Evolutionary conservation across 2,797 vertebrate genomes (phyloP).

Genomic region (Menidia menidia): DNA sequence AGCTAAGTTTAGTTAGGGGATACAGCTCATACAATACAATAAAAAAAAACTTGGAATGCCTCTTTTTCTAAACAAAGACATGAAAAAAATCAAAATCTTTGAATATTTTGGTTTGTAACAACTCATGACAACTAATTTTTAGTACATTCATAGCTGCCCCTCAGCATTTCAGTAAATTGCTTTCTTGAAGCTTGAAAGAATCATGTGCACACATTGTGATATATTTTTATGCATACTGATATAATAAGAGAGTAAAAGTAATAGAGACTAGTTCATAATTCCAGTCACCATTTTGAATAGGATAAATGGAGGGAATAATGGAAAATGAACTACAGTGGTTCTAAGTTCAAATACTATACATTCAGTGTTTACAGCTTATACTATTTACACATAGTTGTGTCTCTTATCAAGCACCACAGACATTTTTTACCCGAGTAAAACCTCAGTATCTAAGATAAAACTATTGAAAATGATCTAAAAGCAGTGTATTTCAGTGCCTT

Average conservation of each 20-base stretch:
- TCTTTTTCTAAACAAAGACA: neutral
- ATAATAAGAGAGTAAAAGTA: constrained; percentile 17
- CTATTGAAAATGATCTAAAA: constrained; percentile 37
- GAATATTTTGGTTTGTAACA: constrained; percentile 32
- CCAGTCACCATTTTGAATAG: constrained; percentile 33
- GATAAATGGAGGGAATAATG: constrained; percentile 23
- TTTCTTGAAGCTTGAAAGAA: constrained; percentile 26
- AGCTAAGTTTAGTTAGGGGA: neutral
- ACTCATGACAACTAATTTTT: constrained; percentile 33
- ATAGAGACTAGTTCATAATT: constrained; percentile 7
- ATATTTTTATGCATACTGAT: constrained; percentile 9
- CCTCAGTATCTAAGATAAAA: constrained; percentile 37
- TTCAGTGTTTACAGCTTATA: constrained; percentile 25
- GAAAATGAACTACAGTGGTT: constrained; percentile 12
- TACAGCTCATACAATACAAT: constrained; percentile 13
- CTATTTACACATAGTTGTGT: constrained; percentile 27
- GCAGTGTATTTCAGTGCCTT: constrained; percentile 25
- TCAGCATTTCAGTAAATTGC: constrained; percentile 31
- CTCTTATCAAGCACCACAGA: constrained; percentile 14
- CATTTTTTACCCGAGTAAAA: constrained; percentile 59
- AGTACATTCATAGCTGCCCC: constrained; percentile 54
- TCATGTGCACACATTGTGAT: constrained; percentile 2
- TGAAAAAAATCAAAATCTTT: neutral
- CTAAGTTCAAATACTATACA: constrained; percentile 31
- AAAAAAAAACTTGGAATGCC: constrained; percentile 27